Percentiles rank a stretch among this genome's conserved stretches.
Conservation (phyloP, 2,888 invertebrate species). For the Nasonia oneida region DNA sequence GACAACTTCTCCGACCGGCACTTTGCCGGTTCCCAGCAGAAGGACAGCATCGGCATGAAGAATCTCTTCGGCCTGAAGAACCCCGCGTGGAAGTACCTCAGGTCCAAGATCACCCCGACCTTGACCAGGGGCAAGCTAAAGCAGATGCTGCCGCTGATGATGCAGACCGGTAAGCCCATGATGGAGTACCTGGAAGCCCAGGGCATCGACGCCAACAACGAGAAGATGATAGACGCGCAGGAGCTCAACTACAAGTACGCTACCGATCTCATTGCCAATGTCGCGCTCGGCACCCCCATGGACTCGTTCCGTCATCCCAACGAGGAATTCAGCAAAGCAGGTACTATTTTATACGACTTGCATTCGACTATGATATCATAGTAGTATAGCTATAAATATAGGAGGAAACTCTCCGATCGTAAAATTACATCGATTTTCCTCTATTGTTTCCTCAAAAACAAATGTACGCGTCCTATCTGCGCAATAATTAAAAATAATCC, state of each 20-base stretch:
- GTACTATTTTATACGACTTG: slow-evolving; percentile 58
- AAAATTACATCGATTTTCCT: background rate
- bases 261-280: slow-evolving; percentile 72
- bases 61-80: slow-evolving; percentile 79
- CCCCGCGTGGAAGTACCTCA: slow-evolving; percentile 80
- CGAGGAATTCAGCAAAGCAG: slow-evolving; percentile 69
- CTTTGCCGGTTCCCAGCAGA: slow-evolving; percentile 76
- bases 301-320: slow-evolving; percentile 72
- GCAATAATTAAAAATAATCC: no score
- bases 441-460: background rate
- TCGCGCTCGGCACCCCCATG: slow-evolving; percentile 70
- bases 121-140: slow-evolving; percentile 82
- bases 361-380: background rate
- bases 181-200: slow-evolving; percentile 67
- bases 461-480: background rate
- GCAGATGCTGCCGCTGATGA: slow-evolving; percentile 80
- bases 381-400: background rate
- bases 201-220: slow-evolving; percentile 54
- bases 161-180: slow-evolving; percentile 75
- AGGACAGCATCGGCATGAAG: slow-evolving; percentile 78
- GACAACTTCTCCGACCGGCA: slow-evolving; percentile 79
- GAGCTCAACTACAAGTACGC: slow-evolving; percentile 73
- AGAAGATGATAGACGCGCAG: slow-evolving; percentile 70
- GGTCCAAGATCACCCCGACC: slow-evolving; percentile 81
- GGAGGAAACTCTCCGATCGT: background rate